These are phyloP conservation scores for Thymallus thymallus DNA, from an alignment of 2,113 vertebrate genomes.

Conservation along the genomic window DNA sequence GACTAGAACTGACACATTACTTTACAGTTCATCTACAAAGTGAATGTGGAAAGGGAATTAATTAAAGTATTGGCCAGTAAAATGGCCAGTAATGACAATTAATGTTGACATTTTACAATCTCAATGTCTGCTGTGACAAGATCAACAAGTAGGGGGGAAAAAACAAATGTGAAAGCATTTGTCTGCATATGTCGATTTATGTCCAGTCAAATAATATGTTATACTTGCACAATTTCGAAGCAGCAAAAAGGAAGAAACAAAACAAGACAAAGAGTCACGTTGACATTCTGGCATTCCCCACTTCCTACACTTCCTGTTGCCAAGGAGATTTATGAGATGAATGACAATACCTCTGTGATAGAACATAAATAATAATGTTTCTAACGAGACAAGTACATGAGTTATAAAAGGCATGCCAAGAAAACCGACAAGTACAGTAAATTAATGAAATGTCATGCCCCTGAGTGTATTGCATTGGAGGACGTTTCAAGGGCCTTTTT, in stretches of 20 bases:
- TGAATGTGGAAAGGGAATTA: too few relatives aligned
- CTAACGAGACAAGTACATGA: constrained; percentile 21
- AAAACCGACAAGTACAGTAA: constrained; percentile 2
- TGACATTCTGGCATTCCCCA: not conserved
- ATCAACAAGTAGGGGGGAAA: not conserved
- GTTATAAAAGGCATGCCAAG: constrained; percentile 3
- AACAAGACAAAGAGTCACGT: not conserved
- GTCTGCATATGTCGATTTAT: not conserved
- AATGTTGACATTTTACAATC: not conserved
- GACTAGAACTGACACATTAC: too few relatives aligned
- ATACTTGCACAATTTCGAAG: not conserved
- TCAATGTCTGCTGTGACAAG: not conserved
- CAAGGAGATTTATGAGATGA: not conserved
- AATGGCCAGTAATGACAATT: not conserved
- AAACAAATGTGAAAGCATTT: not conserved
- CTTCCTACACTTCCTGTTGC: not conserved
- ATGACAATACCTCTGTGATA: not conserved
- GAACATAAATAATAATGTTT: not conserved
- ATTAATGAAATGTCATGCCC: constrained; percentile 8
- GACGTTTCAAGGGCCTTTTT: constrained; percentile 44
- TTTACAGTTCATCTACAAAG: too few relatives aligned
- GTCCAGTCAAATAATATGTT: not conserved
- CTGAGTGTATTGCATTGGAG: constrained; percentile 21
- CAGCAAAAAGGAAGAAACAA: not conserved
- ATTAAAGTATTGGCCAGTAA: too few relatives aligned